Base-by-base conservation (phyloP, 2,888 invertebrate genomes). In the Dermolepida albohirtum region DNA sequence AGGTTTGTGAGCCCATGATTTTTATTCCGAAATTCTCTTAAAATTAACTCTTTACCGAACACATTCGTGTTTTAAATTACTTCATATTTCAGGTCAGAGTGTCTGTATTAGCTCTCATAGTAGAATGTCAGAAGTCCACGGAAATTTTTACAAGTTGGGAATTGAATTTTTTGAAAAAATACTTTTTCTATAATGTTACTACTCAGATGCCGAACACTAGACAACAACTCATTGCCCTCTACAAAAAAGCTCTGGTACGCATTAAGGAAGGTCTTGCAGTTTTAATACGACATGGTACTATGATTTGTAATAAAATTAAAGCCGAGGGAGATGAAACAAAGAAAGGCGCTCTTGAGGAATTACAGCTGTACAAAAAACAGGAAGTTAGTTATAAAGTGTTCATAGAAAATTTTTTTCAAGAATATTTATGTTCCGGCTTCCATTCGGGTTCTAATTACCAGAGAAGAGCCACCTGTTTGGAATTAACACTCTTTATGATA, bases 81-180 rank as follows among this genome's bases (percentile, higher is more conserved):
- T 17, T 64, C 66, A 59, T 70, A 64, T 80, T 80, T 44, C 70
- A 94, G 89, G 87, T 90, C 1, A 86, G 94, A 27, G 82, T 93
- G 6, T 85, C 90, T 72, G 87, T 90, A 0, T 84, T 94, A 57
- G 87, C 89, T 0, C 82, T 94, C 16, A 80, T 95, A 39, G 89
- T 92, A 59, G 93, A 94, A 76, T 90, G 89, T 0, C 89, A 89
- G 59, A 92, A 91, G 79, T 88, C 88, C 1, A 93, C 94, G 1
- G 92, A 93, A 78, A 73, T 84, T 10, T 88, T 92, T 72, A 79
- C 85, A 0, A 66, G 78, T 0, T 83, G 83, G 47, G 95, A 95
- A 77, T 84, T 95, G 40, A 79, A 86, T 1, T 85, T 90, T 12
- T 82, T 94, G 22, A 79, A 88, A 8, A 81, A 82, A 40, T 94